phyloP scores from a whole-genome alignment of 2,888 invertebrate genomes.

The Dryadula phaetusa region DNA sequence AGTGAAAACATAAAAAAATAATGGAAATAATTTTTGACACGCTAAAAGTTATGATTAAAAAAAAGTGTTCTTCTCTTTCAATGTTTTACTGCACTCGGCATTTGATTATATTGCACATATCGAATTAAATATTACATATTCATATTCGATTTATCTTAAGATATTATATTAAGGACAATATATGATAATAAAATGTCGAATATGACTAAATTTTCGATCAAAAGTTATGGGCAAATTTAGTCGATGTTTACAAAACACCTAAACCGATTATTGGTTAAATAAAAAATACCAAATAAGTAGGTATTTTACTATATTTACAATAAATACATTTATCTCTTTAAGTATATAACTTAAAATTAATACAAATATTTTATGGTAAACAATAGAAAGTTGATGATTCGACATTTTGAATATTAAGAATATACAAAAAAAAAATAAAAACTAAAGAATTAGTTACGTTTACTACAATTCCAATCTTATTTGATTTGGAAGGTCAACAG shows the following conservation, averaged over 20 bases:
- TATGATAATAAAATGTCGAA: neutral
- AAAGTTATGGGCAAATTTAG: neutral
- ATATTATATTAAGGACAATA: neutral
- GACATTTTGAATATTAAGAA: neutral
- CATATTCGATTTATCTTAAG: neutral
- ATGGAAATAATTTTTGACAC: constrained; percentile 24
- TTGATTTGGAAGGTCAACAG: neutral
- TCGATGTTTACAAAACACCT: neutral
- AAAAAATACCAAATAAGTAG: constrained; percentile 20
- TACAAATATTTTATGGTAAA: neutral
- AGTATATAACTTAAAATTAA: constrained; percentile 3
- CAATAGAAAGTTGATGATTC: neutral
- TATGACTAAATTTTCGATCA: neutral
- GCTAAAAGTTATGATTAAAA: neutral
- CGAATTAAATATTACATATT: neutral
- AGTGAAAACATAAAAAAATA: constrained; percentile 50
- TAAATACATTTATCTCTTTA: constrained; percentile 19
- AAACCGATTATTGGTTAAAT: neutral
- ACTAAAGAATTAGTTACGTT: neutral
- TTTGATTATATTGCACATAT: neutral
- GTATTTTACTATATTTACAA: constrained; percentile 28
- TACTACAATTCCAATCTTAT: neutral
- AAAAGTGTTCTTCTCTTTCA: neutral
- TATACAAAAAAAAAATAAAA: neutral
- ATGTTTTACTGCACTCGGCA: neutral